A percentile compares a stretch with the other conserved stretches of the same genome.
phyloP scores from a whole-genome alignment of 2,113 vertebrate species.

The Coptodon rendalli region DNA sequence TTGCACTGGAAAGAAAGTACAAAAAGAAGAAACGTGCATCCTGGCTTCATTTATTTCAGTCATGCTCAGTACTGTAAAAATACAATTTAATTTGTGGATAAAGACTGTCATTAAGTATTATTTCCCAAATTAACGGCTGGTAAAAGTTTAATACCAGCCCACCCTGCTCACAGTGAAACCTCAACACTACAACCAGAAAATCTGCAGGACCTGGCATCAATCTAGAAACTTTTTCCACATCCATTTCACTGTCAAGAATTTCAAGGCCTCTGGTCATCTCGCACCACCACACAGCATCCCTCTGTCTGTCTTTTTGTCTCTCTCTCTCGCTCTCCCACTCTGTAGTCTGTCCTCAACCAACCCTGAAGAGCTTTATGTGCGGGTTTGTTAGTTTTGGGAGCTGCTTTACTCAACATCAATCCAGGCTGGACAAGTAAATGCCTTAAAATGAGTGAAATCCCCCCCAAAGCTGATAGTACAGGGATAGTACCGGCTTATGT shows the following conservation, averaged over 20 bases:
- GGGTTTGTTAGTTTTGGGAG: slow-evolving; percentile 46
- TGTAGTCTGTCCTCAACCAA: slow-evolving; percentile 31
- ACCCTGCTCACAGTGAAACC: slow-evolving; percentile 8
- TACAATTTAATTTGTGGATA: background rate
- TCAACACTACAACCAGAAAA: background rate
- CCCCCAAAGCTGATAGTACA: slow-evolving; percentile 54
- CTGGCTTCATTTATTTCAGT: background rate
- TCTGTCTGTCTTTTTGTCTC: background rate
- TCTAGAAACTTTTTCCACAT: slow-evolving; percentile 28
- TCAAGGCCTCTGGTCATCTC: slow-evolving; percentile 33
- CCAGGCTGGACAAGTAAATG: slow-evolving; percentile 49
- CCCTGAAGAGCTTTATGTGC: slow-evolving; percentile 33
- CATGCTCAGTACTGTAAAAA: background rate
- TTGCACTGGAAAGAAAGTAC: background rate
- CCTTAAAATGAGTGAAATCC: slow-evolving; percentile 61
- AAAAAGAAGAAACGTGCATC: background rate
- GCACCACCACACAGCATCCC: slow-evolving; percentile 9
- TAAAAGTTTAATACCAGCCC: background rate
- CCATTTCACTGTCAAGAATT: slow-evolving; percentile 18
- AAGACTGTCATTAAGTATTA: background rate
- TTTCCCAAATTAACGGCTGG: slow-evolving; percentile 2
- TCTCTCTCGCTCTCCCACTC: background rate
- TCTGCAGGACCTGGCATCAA: background rate
- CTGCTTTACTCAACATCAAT: slow-evolving; percentile 55
- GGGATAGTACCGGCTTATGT: slow-evolving; percentile 59